A percentile compares a stretch with the other conserved stretches of the same genome.
These are phyloP conservation scores for Campylomormyrus numenius DNA, from an alignment of 2,113 vertebrate genomes.

Conservation along the genomic window DNA sequence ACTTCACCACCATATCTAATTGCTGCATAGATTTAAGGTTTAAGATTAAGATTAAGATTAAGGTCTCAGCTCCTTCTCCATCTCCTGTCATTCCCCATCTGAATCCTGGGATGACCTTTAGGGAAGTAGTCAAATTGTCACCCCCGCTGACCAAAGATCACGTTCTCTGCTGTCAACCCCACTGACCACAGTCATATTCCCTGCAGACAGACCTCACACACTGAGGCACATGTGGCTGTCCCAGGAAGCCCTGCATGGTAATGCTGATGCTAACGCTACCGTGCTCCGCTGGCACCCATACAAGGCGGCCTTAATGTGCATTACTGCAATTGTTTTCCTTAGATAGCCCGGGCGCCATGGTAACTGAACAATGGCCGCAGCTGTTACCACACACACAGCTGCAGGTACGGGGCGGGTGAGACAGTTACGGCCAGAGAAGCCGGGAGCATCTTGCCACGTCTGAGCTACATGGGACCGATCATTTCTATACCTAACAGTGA, in stretches of 20 bases:
- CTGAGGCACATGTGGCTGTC: background rate
- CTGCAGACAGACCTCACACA: background rate
- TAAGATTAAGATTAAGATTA: background rate
- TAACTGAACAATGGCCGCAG: background rate
- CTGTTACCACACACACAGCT: slow-evolving; percentile 1
- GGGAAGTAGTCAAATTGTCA: background rate
- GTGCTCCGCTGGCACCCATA: background rate
- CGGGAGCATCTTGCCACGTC: background rate
- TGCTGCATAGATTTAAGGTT: background rate
- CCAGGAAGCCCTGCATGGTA: background rate
- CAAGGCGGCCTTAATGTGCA: background rate
- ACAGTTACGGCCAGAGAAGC: background rate
- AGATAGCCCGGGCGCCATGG: background rate
- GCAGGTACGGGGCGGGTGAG: background rate
- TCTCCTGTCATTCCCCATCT: background rate
- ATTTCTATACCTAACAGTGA: background rate
- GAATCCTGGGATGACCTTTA: background rate
- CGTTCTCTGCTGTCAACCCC: background rate
- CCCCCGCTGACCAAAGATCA: background rate
- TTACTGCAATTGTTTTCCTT: slow-evolving; percentile 9
- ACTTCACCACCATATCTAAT: background rate
- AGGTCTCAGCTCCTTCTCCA: background rate
- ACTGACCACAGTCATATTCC: background rate
- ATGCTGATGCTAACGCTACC: background rate
- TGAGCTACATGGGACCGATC: slow-evolving; percentile 3